phyloP scores from a whole-genome alignment of 1,140 invertebrate genomes.

The Orchesella cincta region DNA sequence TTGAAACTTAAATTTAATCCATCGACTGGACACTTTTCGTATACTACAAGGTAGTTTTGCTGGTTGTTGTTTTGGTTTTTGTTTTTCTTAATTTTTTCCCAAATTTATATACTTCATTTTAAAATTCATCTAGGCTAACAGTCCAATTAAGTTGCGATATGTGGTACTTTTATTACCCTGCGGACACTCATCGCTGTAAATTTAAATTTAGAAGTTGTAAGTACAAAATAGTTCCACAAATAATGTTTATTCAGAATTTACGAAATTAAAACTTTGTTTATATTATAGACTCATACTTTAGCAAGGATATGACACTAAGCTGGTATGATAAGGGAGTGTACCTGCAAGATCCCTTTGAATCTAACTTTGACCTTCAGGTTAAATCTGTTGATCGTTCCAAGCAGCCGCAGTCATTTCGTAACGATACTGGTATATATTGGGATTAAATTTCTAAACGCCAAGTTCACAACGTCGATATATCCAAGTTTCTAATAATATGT shows the following conservation, averaged over 20 bases:
- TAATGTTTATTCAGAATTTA: too few relatives aligned
- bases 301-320: slow-evolving; percentile 24
- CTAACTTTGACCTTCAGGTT: slow-evolving; percentile 41
- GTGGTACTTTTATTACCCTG: too few relatives aligned
- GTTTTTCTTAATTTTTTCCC: too few relatives aligned
- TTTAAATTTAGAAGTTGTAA: too few relatives aligned
- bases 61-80: too few relatives aligned
- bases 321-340: slow-evolving; percentile 32
- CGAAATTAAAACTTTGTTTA: too few relatives aligned
- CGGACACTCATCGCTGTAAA: too few relatives aligned
- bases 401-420: slow-evolving; percentile 26
- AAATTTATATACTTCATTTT: too few relatives aligned
- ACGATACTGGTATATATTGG: slow-evolving; percentile 26
- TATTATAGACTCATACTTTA: slow-evolving; percentile 39
- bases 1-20: slow-evolving; percentile 34
- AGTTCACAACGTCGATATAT: background rate
- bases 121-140: too few relatives aligned
- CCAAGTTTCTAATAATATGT: background rate
- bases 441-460: too few relatives aligned
- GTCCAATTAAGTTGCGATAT: too few relatives aligned
- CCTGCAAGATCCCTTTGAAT: slow-evolving; percentile 20
- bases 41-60: slow-evolving; percentile 37
- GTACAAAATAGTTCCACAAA: too few relatives aligned
- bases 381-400: slow-evolving; percentile 25
- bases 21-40: slow-evolving; percentile 36